Percentiles rank a stretch among this genome's conserved stretches.
Conservation (phyloP, 2,888 invertebrate species). For the Pristionchus mayeri region DNA sequence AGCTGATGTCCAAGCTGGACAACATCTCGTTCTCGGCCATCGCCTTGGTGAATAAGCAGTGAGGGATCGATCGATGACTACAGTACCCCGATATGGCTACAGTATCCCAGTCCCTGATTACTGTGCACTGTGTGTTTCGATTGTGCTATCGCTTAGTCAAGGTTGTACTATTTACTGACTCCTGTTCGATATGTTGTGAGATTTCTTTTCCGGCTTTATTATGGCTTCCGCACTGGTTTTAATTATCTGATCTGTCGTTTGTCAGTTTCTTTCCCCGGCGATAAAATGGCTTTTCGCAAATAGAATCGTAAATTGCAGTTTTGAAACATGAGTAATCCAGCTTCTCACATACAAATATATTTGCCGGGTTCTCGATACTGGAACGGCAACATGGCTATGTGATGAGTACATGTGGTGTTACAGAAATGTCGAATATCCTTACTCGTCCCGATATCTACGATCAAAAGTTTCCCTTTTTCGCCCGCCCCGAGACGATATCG, state of each 20-base stretch:
- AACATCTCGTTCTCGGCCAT: constrained; percentile 69
- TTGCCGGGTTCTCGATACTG: too few relatives aligned
- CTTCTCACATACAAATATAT: too few relatives aligned
- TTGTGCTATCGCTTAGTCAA: neutral
- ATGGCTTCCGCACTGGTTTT: constrained; percentile 17
- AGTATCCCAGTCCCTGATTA: neutral
- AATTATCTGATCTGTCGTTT: constrained; percentile 29
- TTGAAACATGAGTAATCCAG: neutral
- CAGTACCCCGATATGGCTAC: neutral
- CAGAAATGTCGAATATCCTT: constrained; percentile 16
- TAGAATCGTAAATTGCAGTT: neutral
- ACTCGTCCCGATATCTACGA: constrained; percentile 5
- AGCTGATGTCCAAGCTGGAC: constrained; percentile 67
- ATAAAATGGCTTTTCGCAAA: constrained; percentile 32
- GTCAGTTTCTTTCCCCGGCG: neutral
- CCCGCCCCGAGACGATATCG: neutral
- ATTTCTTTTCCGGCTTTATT: neutral
- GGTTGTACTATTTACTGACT: neutral
- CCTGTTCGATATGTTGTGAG: neutral
- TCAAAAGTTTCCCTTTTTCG: constrained; percentile 18
- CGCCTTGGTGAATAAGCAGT: constrained; percentile 66
- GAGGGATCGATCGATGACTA: neutral
- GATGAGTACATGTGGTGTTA: neutral
- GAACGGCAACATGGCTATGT: too few relatives aligned
- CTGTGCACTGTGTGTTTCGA: neutral